Evolutionary conservation across 2,113 vertebrate genomes (phyloP).

Genomic region (Otis tarda): DNA sequence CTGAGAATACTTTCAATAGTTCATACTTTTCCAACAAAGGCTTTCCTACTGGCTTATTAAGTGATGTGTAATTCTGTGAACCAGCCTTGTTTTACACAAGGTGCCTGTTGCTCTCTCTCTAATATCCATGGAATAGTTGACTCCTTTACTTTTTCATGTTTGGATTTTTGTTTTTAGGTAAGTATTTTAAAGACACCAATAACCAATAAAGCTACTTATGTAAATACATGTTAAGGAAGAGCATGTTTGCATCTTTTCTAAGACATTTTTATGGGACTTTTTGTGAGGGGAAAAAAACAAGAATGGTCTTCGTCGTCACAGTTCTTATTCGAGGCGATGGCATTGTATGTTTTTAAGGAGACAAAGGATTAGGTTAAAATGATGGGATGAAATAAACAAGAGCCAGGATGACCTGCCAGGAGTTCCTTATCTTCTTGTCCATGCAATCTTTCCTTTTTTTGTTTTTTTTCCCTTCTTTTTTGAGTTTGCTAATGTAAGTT

Average conservation of each 20-base stretch:
- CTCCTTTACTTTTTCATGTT: neutral
- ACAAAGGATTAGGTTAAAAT: neutral
- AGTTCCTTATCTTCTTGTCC: neutral
- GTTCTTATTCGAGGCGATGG: neutral
- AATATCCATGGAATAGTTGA: neutral
- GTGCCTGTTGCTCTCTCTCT: neutral
- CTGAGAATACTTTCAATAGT: neutral
- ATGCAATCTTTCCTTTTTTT: neutral
- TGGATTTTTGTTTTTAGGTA: neutral
- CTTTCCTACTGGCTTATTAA: neutral
- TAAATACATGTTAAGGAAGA: neutral
- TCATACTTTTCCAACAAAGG: neutral
- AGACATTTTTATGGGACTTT: neutral
- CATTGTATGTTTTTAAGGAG: neutral
- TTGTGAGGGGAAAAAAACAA: neutral
- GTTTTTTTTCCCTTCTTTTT: rapidly evolving
- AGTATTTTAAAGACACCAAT: neutral
- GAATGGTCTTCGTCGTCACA: neutral
- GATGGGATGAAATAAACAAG: neutral
- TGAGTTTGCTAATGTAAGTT: neutral
- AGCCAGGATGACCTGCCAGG: neutral
- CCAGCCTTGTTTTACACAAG: neutral
- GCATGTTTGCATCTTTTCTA: neutral
- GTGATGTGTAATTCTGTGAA: neutral
- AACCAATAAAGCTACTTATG: neutral